Conservation (phyloP, 2,888 invertebrate genomes). For the Temnothorax ravouxi region DNA sequence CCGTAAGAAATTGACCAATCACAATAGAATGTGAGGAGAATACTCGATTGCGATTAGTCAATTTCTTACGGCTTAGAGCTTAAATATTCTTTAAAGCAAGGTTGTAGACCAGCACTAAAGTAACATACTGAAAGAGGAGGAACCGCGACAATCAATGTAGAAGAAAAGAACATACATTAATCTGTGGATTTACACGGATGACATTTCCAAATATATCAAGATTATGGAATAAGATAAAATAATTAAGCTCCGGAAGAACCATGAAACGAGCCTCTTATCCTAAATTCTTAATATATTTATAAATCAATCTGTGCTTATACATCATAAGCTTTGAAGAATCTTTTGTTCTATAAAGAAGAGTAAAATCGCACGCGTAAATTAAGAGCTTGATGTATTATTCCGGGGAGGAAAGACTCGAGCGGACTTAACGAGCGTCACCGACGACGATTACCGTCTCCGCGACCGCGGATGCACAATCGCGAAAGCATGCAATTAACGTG, state of each 20-base stretch:
- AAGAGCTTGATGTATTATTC: background rate
- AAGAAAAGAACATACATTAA: background rate
- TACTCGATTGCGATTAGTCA: too few species aligned
- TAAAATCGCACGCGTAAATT: background rate
- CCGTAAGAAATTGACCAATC: too few species aligned
- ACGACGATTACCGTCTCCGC: slow-evolving; percentile 48
- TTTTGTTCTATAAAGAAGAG: background rate
- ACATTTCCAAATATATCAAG: background rate
- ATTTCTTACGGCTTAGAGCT: too few species aligned
- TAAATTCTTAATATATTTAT: background rate
- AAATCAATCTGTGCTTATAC: background rate
- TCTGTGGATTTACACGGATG: background rate
- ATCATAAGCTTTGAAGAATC: background rate
- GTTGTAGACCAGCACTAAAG: too few species aligned
- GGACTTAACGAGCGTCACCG: slow-evolving; percentile 31
- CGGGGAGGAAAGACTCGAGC: background rate
- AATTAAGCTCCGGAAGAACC: background rate
- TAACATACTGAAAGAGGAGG: background rate
- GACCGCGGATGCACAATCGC: slow-evolving; percentile 75
- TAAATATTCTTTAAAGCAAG: too few species aligned
- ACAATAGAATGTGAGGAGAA: too few species aligned
- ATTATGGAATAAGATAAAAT: background rate
- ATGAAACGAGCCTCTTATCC: too few species aligned
- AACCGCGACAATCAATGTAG: background rate
- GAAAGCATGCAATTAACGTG: slow-evolving; percentile 81